Evolutionary conservation across 1,140 invertebrate genomes (phyloP).

Genomic region (Zeugodacus cucurbitae): DNA sequence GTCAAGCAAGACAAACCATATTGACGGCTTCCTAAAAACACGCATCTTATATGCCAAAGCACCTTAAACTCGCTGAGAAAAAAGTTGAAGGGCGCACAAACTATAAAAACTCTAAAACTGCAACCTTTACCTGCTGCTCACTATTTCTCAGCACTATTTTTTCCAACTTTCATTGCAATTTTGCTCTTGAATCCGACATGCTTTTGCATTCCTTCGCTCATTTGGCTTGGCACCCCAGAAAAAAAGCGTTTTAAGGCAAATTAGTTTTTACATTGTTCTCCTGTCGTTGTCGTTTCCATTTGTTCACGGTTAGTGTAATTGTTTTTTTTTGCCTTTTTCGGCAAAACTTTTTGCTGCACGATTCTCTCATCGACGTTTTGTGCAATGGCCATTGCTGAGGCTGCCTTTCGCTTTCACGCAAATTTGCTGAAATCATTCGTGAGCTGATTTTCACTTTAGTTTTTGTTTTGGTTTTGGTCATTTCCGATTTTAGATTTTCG

Average conservation of each 20-base stretch:
- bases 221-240: not conserved
- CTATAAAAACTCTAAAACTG: too few relatives aligned
- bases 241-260: not conserved
- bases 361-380: not conserved
- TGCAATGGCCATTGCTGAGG: not conserved
- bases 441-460: not conserved
- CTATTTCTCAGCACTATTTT: not conserved
- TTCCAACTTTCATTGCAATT: not conserved
- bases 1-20: too few relatives aligned
- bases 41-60: too few relatives aligned
- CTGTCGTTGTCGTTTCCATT: not conserved
- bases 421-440: not conserved
- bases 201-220: not conserved
- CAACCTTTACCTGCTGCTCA: too few relatives aligned
- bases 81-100: too few relatives aligned
- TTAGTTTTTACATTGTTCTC: not conserved
- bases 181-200: not conserved
- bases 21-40: too few relatives aligned
- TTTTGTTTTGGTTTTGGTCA: not conserved
- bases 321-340: not conserved
- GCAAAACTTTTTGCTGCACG: not conserved
- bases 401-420: not conserved
- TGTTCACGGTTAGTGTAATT: not conserved
- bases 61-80: too few relatives aligned
- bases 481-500: not conserved